Evolutionary conservation across 2,113 vertebrate genomes (phyloP).

Genomic region (Neotoma lepida): DNA sequence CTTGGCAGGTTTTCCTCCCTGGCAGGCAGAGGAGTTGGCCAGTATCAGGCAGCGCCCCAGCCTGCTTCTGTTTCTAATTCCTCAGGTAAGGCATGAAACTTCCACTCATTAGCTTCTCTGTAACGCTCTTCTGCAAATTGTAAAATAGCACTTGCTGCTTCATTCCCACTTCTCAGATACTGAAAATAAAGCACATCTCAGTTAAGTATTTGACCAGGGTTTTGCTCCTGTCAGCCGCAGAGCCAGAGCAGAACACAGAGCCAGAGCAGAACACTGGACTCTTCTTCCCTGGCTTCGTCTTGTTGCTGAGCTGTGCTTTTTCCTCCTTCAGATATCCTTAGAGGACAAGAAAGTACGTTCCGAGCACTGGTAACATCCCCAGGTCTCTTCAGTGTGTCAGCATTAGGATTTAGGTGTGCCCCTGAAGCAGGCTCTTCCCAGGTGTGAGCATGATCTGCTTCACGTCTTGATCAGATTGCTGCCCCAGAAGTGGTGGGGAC

Average conservation of each 20-base stretch:
- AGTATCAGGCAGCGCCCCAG: constrained; percentile 25
- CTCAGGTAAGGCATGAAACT: not conserved
- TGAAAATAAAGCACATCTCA: not conserved
- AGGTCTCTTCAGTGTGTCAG: constrained; percentile 42
- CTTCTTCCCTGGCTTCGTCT: constrained; percentile 9
- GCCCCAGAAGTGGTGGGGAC: constrained; percentile 39
- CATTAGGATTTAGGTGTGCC: constrained; percentile 59
- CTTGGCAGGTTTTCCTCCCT: constrained; percentile 57
- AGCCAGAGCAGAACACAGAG: constrained; percentile 9
- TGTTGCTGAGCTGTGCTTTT: constrained; percentile 22
- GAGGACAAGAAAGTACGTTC: constrained; percentile 61
- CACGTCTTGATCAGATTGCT: constrained; percentile 47
- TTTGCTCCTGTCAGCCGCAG: not conserved
- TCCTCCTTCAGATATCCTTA: constrained; percentile 49
- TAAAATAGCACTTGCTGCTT: constrained; percentile 1
- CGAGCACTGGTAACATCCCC: constrained; percentile 23
- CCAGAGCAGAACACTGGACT: not conserved
- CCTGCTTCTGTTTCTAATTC: constrained; percentile 59
- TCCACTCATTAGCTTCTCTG: not conserved
- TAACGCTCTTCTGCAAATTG: not conserved
- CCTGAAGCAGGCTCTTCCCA: constrained; percentile 63
- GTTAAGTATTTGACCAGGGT: not conserved
- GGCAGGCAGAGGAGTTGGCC: constrained; percentile 60
- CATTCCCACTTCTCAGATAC: constrained; percentile 27
- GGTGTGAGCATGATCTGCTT: constrained; percentile 66